A percentile compares a stretch with the other conserved stretches of the same genome.
phyloP scores from a whole-genome alignment of 2,797 vertebrate genomes.

The Podarcis lilfordi region DNA sequence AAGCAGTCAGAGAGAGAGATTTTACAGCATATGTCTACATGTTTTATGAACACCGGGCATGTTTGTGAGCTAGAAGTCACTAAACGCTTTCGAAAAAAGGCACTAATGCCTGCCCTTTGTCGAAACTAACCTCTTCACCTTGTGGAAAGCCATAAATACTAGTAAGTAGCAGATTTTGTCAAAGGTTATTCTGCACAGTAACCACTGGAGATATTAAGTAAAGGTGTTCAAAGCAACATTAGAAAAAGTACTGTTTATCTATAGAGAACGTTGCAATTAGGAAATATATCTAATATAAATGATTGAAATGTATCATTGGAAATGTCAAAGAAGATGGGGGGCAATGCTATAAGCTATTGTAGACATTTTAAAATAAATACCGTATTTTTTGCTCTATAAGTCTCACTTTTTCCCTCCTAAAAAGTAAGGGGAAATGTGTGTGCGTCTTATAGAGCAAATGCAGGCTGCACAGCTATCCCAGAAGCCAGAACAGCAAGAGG shows the following conservation, averaged over 20 bases:
- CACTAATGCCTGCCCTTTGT: conserved; percentile 55
- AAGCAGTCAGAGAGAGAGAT: fast-evolving
- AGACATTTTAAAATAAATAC: conserved; percentile 38
- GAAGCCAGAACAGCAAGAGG: too few species aligned
- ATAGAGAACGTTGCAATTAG: conserved; percentile 65
- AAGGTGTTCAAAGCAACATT: conserved; percentile 68
- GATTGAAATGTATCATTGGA: conserved; percentile 65
- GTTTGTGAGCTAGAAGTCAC: conserved; percentile 20
- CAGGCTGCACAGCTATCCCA: too few species aligned
- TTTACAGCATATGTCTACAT: conserved; percentile 17
- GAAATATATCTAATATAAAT: conserved; percentile 66
- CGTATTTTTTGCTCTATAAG: too few species aligned
- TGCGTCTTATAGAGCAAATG: too few species aligned
- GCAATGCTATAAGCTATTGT: conserved; percentile 23
- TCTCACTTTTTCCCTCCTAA: too few species aligned
- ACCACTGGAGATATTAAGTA: conserved; percentile 64
- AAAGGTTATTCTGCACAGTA: conserved; percentile 72
- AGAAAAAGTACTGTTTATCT: conserved; percentile 63
- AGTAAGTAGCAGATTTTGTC: conserved; percentile 71
- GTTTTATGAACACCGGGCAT: conserved; percentile 16
- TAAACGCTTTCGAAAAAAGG: conserved; percentile 38
- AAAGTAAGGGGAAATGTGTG: too few species aligned
- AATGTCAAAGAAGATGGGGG: conserved; percentile 42
- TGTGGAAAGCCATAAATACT: conserved; percentile 62
- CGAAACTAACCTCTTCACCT: conserved; percentile 58